A percentile compares a stretch with the other conserved stretches of the same genome.
phyloP scores from a whole-genome alignment of 2,888 invertebrate species.

The Eustalomyia histrio region DNA sequence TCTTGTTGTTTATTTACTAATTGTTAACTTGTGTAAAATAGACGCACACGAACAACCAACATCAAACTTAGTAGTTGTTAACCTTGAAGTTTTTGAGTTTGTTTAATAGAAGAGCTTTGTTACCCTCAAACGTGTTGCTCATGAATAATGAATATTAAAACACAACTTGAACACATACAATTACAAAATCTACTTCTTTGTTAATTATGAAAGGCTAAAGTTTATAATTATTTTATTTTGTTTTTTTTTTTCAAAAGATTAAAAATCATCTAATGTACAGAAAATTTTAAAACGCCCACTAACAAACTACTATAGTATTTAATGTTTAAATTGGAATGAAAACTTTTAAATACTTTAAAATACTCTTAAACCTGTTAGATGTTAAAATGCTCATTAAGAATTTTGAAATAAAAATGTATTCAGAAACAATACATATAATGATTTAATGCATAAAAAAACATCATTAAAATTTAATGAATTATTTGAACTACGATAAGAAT shows the following conservation, averaged over 20 bases:
- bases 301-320: too few species aligned
- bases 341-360: too few species aligned
- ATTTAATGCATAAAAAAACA: too few species aligned
- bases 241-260: neutral
- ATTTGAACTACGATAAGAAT: too few species aligned
- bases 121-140: constrained; percentile 50
- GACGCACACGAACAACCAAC: constrained; percentile 1
- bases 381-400: too few species aligned
- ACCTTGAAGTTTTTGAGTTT: constrained; percentile 61
- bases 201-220: constrained; percentile 54
- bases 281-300: too few species aligned
- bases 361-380: too few species aligned
- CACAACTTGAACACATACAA: neutral
- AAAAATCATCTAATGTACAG: too few species aligned
- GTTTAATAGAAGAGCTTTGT: constrained; percentile 51
- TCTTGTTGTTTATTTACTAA: neutral
- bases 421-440: too few species aligned
- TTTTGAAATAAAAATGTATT: too few species aligned
- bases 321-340: too few species aligned
- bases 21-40: neutral
- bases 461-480: too few species aligned
- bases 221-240: constrained; percentile 38
- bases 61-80: constrained; percentile 51
- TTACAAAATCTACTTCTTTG: constrained; percentile 40
- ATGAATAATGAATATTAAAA: constrained; percentile 38